Base-by-base conservation (phyloP, 2,797 vertebrate genomes). In the Acanthurus tractus region DNA sequence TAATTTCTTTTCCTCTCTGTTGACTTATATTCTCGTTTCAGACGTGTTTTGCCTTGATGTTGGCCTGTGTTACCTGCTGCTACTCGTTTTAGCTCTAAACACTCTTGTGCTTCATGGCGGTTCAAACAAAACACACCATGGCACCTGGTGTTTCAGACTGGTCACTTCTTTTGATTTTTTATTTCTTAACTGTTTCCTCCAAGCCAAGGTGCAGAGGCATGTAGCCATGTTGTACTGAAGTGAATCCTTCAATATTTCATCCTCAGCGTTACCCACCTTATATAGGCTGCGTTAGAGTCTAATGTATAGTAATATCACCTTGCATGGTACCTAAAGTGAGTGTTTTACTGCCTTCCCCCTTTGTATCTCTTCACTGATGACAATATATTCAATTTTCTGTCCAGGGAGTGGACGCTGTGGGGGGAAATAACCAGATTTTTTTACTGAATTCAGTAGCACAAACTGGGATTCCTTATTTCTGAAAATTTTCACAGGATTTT, bases 391-490 rank as follows among this genome's bases (percentile, higher is more conserved):
- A 63, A 9, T 62, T 62, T 50, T 74, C 22, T 64, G 69, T 74
- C 63, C 61, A 56, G 36, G 45, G 52, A 38, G 65, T 36, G 50
- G 70, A 36, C 48, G 22, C 42, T 10, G 34, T 57, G 48, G 56
- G 52, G 66, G 50, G 62, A 68, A 72, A 62, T 23, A 48, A 63
- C 20, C 52, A 3, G 18, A 71, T 76, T 62, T 76, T 83, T 88
- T 79, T 81, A 78, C 62, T 18, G 53, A 78, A 78, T 79, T 88
- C 77, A 78, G 84, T 88, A 87, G 90, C 91, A 94, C 93, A 94
- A 93, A 82, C 69, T 74, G 78, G 74, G 63, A 84, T 59, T 80
- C 55, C 58, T 84, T 65, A 42, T 79, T 76, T 69, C 50, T 78
- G 52, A 53, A 56, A 71, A 45, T 17, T 59, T 67, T 81, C 52